A percentile compares a stretch with the other conserved stretches of the same genome.
Evolutionary conservation across 2,113 vertebrate genomes (phyloP).

Genomic region (Typhlomys cinereus): DNA sequence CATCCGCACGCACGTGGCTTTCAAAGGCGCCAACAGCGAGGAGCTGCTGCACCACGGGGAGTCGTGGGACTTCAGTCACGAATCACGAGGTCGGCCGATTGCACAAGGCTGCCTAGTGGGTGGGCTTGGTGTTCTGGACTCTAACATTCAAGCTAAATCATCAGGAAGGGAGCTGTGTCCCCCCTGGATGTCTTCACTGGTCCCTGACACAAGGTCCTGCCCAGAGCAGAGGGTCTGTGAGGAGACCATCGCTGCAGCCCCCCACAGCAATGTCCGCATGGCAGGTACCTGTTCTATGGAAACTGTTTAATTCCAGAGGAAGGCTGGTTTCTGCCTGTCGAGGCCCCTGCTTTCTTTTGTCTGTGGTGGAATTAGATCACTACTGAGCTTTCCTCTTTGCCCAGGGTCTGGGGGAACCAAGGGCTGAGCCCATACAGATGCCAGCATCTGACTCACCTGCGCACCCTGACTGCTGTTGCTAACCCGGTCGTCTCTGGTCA

Average conservation of each 20-base stretch:
- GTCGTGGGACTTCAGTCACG: not conserved
- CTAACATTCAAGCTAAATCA: constrained; percentile 37
- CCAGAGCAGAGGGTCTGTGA: not conserved
- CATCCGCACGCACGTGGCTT: not conserved
- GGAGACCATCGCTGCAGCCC: constrained; percentile 31
- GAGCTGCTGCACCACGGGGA: not conserved
- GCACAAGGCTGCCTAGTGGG: constrained; percentile 1
- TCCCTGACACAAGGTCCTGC: constrained; percentile 7
- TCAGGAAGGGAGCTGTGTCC: constrained; percentile 35
- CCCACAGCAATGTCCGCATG: not conserved
- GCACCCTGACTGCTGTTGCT: not conserved
- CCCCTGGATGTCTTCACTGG: constrained; percentile 40
- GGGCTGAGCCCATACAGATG: not conserved
- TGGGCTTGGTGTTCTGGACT: not conserved
- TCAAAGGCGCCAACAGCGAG: not conserved
- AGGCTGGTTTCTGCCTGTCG: not conserved
- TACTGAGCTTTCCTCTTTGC: constrained; percentile 30
- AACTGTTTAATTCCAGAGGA: constrained; percentile 31
- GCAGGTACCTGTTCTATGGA: not conserved
- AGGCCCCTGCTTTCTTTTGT: not conserved
- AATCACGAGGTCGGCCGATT: not conserved
- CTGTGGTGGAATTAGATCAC: not conserved
- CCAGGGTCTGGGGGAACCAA: not conserved
- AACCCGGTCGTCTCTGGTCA: not conserved
- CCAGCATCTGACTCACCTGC: not conserved